Conservation (phyloP, 2,888 invertebrate genomes). For the Dolomedes plantarius region DNA sequence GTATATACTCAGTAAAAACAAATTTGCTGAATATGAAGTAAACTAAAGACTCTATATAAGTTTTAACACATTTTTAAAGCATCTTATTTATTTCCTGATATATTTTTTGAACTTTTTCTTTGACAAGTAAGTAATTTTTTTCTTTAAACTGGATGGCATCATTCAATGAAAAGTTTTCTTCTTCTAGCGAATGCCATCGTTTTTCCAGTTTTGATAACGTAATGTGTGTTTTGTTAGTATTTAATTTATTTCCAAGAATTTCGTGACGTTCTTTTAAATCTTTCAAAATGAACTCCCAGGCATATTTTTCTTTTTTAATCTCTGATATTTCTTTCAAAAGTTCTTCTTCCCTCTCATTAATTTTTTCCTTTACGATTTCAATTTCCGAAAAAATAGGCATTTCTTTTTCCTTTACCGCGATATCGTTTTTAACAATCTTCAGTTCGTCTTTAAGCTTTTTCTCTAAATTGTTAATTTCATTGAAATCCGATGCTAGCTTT, state of each 20-base stretch:
- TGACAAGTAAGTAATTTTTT: conserved; percentile 14
- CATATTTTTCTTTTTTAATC: neutral
- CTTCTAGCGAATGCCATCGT: conserved; percentile 38
- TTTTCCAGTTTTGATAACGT: conserved; percentile 23
- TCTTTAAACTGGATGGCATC: conserved; percentile 5
- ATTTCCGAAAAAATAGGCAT: neutral
- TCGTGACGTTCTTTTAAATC: neutral
- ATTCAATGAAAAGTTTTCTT: conserved; percentile 30
- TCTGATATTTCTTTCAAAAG: neutral
- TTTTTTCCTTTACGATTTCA: neutral
- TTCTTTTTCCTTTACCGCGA: conserved; percentile 1
- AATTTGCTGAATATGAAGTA: too few relatives aligned
- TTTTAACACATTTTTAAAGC: neutral
- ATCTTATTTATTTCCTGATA: conserved; percentile 10
- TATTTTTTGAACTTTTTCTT: conserved; percentile 1
- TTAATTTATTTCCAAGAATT: neutral
- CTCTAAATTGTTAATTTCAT: neutral
- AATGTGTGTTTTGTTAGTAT: neutral
- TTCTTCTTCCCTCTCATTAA: neutral
- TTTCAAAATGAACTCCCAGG: neutral
- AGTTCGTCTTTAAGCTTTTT: neutral
- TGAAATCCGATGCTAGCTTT: neutral
- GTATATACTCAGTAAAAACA: too few relatives aligned
- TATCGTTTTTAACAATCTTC: neutral
- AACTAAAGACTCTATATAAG: too few relatives aligned